Base-by-base conservation (phyloP, 2,797 vertebrate genomes). In the Amazona ochrocephala region DNA sequence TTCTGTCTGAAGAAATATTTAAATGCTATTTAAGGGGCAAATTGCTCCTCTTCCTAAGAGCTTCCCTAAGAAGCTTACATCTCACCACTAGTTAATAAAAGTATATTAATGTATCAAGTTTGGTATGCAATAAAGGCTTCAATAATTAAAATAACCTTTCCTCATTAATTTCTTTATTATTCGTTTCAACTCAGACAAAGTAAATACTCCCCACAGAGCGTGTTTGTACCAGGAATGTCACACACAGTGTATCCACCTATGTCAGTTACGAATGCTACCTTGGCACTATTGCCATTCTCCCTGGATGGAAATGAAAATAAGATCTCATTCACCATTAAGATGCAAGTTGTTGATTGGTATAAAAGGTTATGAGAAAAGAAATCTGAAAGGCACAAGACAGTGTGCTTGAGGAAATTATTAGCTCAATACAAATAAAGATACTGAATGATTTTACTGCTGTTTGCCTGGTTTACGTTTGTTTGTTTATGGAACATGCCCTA, bases 221-320 rank as follows among this genome's bases (percentile, higher is more conserved):
- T n/a, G 29, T 65, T 84, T 64, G 30, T 32, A 78, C 21, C 13
- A 42, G 70, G 45, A 75, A 71, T 14, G 30, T 34, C 72, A 34
- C 6, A 74, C 5, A 10, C 11, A 58, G 10, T 15, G 22, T 27
- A 50, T 53, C n/a, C 72, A 61, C 10, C 24, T 51, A 22, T 5
- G 11, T 19, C 68, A 83, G 24, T n/a, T 83, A 67, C 2, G 14
- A 75, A 77, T 11, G 29, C 54, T 53, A 58, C 56, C 61, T 44
- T 87, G 26, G 50, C 1, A 0, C 14, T 72, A 74, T 7, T 50
- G 37, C 20, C 1, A 0, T 17, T 68, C 29, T 56, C n/a, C 16
- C 61, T 37, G 10, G 23, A 44, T 42, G 27, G 41, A 87, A 90
- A 84, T 54, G n/a, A 62, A 90, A 76, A 18, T 30, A 73, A 66